phyloP scores from a whole-genome alignment of 2,113 vertebrate genomes.

The Amazona guildingii region DNA sequence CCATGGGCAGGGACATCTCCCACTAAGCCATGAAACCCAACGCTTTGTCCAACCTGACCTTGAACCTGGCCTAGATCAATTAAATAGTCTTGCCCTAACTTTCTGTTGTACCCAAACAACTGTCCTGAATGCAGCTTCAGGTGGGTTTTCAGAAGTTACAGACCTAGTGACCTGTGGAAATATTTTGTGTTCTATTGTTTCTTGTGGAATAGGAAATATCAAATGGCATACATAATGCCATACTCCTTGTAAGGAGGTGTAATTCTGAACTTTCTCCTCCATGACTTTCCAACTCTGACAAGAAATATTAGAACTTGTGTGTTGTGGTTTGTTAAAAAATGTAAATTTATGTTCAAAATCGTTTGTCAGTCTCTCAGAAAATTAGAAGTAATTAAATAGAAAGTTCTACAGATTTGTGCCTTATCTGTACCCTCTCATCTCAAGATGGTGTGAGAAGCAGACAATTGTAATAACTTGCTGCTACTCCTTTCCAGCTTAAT shows the following conservation, averaged over 20 bases:
- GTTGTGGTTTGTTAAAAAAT: slow-evolving; percentile 26
- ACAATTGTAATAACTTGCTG: slow-evolving; percentile 71
- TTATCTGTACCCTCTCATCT: slow-evolving; percentile 60
- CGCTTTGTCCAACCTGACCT: no score
- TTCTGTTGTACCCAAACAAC: not conserved
- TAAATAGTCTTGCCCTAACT: not conserved
- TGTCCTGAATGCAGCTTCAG: not conserved
- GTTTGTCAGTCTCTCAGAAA: slow-evolving; percentile 47
- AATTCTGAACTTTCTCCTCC: not conserved
- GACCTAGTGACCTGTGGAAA: not conserved
- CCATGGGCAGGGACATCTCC: no score
- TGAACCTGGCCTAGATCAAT: not conserved
- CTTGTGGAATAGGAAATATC: not conserved
- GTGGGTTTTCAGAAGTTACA: not conserved
- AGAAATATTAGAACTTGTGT: not conserved
- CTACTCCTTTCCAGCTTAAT: slow-evolving; percentile 71
- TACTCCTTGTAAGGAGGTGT: not conserved
- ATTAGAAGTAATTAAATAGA: slow-evolving; percentile 57
- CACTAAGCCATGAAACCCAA: no score
- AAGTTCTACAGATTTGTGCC: slow-evolving; percentile 61
- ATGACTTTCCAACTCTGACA: not conserved
- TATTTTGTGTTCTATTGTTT: not conserved
- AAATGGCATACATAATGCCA: not conserved
- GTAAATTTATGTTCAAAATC: slow-evolving; percentile 39
- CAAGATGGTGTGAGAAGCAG: slow-evolving; percentile 71